Conservation (phyloP, 1,140 invertebrate species). For the Aphaenogaster rudis region DNA sequence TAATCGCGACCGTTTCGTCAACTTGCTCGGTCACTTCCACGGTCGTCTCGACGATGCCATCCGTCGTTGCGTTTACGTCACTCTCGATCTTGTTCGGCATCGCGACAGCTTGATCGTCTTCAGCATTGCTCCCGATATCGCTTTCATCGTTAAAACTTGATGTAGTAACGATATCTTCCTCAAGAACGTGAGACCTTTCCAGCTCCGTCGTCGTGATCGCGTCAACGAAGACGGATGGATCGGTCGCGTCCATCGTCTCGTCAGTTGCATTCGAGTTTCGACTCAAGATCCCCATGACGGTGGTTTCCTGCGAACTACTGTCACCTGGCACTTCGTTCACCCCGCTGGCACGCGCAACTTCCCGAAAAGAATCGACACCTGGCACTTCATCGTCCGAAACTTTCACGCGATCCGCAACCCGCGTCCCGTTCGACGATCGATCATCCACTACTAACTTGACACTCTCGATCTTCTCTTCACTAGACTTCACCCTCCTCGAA, state of each 20-base stretch:
- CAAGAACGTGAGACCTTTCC: constrained; percentile 11
- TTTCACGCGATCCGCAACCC: not conserved
- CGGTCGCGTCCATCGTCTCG: constrained; percentile 30
- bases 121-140: constrained; percentile 53
- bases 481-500: constrained; percentile 49
- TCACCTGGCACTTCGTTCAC: constrained; percentile 42
- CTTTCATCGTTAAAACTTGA: constrained; percentile 45
- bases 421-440: constrained; percentile 24
- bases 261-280: not conserved
- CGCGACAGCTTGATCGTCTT: constrained; percentile 51
- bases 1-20: constrained; percentile 45
- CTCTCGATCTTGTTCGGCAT: constrained; percentile 66
- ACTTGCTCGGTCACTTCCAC: constrained; percentile 62
- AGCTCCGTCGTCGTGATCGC: constrained; percentile 31
- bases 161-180: not conserved
- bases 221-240: constrained; percentile 12
- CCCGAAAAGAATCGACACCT: not conserved
- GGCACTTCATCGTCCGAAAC: constrained; percentile 33
- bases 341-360: constrained; percentile 31
- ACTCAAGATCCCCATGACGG: not conserved
- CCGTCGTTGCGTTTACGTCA: constrained; percentile 35
- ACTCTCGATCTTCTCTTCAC: constrained; percentile 33
- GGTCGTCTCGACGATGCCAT: constrained; percentile 53
- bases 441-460: constrained; percentile 6
- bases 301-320: not conserved